Conservation (phyloP, 2,888 invertebrate species). For the Bombylius major region DNA sequence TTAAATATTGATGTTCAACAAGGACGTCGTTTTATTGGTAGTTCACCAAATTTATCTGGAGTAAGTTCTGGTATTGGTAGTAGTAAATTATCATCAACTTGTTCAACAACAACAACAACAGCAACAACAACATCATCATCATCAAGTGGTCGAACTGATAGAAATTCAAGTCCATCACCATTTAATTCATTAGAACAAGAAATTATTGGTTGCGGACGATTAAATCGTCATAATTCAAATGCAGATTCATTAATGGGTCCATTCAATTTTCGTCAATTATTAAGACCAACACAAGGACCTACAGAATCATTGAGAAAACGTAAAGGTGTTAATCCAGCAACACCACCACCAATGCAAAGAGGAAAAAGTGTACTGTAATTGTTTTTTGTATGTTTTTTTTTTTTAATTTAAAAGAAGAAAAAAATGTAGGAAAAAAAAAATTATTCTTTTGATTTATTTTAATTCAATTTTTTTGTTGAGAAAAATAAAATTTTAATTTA, state of each 20-base stretch:
- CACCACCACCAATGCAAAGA: conserved; percentile 26
- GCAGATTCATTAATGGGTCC: conserved; percentile 45
- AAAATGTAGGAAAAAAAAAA: background rate
- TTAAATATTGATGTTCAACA: conserved; percentile 13
- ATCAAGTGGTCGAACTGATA: background rate
- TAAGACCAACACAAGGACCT: conserved; percentile 52
- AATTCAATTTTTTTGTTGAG: too few relatives aligned
- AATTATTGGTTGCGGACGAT: conserved; percentile 8
- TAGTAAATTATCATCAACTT: background rate
- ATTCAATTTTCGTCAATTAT: conserved; percentile 52
- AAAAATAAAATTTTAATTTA: too few relatives aligned
- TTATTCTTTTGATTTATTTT: background rate
- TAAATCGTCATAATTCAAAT: conserved; percentile 13
- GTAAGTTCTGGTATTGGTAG: background rate
- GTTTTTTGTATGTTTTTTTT: background rate
- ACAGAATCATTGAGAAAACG: conserved; percentile 56
- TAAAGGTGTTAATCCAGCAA: conserved; percentile 41
- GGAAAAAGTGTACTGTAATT: conserved; percentile 14
- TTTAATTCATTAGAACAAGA: conserved; percentile 16
- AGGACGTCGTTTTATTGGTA: conserved; percentile 1
- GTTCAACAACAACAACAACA: background rate
- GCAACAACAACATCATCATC: background rate
- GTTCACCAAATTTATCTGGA: conserved; percentile 7
- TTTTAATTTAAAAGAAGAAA: background rate
- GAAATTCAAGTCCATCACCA: conserved; percentile 7